Evolutionary conservation across 2,113 vertebrate genomes (phyloP), one percentile per base, ranked within the genome.

Genomic region (Chionodraco myersi): DNA sequence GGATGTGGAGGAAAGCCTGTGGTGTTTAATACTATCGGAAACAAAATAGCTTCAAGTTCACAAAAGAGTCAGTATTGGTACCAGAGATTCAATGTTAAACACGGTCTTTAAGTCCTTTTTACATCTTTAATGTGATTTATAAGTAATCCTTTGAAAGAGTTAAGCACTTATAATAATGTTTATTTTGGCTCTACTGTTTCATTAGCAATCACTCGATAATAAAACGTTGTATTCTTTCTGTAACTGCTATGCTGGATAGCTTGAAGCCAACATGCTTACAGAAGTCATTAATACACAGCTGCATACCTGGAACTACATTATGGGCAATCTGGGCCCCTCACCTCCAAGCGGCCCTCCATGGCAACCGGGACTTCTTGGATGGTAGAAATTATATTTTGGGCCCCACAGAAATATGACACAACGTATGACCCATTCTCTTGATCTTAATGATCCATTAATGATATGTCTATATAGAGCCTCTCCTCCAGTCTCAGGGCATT

Each of bases 11-110:
- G 74, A 83, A 80, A 69, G 62, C 54, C 21, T 34, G 77, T 63
- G 72, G 72, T 89, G 75, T 83, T 88, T 88, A 85, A 86, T 88
- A 86, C 69, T n/a, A 65, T 56, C 48, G 53, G 66, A 82, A 86
- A 82, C 60, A 86, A 90, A 93, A 90, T 67, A 83, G 67, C 69
- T 51, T 51, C 21, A 72, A 86, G 57, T 44, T 34, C 41, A 83
- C 58, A 70, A 62, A 80, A 73, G 16, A 75, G 65, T 9, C 23
- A 5, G 47, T 86, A 41, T 77, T 82, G 3, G 62, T 74, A 60
- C 10, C 15, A 44, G 66, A 81, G 71, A 77, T 79, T 66, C 65
- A 75, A 57, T 68, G 61, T 67, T 68, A 66, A 72, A 77, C 63
- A 59, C 10, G 56, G 59, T 57, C 26, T 77, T 9, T 70, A 63